Base-by-base conservation (phyloP, 2,113 vertebrate species). In the Arvicanthis niloticus region DNA sequence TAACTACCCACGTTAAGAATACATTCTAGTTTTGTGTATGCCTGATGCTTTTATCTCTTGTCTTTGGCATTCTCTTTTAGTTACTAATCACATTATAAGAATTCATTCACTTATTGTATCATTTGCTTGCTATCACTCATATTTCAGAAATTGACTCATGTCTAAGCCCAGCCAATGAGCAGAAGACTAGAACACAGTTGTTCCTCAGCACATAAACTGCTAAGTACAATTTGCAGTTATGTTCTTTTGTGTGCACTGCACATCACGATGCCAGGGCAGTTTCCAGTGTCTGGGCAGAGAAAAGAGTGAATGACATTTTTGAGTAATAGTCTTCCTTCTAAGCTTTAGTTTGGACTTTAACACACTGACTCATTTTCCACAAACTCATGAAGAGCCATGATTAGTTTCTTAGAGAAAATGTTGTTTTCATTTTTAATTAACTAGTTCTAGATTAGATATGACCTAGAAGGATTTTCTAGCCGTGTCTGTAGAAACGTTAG, bases 391-490 rank as follows among this genome's bases (percentile, higher is more conserved):
- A 73, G 48, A 70, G 0, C 42, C 70, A 12, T 86, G 58, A 91
- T 84, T 77, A 70, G 24, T 88, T 84, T 96, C 45, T 65, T 56
- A 93, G 84, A 78, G 19, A 94, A 89, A 48, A 76, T 29, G 29
- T 6, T 86, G 31, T 81, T 96, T 93, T 94, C 81, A 92, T 92
- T 77, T 78, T 78, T 56, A 62, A 87, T 93, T 84, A 81, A 60
- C 19, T 91, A 37, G 5, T 76, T 92, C 48, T 88, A 21, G 60
- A 65, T 85, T 62, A 16, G 11, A 87, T 91, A 58, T 62, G 19
- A 17, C 15, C 16, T 87, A 45, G 85, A 75, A 88, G 10, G 70
- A 4, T 15, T 94, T 87, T 72, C 34, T 12, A 87, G 16, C 72
- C 42, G 16, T 89, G 88, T 97, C 45, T 75, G 91, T 93, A 62